A percentile compares a stretch with the other conserved stretches of the same genome.
Evolutionary conservation across 1,140 invertebrate genomes (phyloP).

Genomic region (Aphelenchoides besseyi): DNA sequence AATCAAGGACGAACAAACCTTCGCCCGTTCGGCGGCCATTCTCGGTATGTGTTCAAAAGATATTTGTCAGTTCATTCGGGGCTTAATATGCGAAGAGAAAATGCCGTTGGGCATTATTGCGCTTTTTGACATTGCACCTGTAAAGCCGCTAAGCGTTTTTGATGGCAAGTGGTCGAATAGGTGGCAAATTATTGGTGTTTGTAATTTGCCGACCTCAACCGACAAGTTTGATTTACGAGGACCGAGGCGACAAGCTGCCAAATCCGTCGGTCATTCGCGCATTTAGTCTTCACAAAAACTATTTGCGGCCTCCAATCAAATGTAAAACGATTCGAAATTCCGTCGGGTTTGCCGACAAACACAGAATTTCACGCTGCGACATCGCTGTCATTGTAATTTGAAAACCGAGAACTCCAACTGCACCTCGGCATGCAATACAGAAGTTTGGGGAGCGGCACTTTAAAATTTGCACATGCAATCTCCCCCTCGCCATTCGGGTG

Average conservation of each 20-base stretch:
- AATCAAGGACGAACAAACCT: background rate
- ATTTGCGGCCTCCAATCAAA: too few species aligned
- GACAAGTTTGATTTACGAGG: constrained; percentile 1
- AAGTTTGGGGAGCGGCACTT: too few species aligned
- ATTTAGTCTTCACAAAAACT: too few species aligned
- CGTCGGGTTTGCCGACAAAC: background rate
- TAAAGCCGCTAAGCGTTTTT: too few species aligned
- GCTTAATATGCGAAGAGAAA: background rate
- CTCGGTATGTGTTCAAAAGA: background rate
- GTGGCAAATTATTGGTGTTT: background rate
- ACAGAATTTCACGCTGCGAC: background rate
- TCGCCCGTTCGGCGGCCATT: background rate
- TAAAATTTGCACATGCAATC: too few species aligned
- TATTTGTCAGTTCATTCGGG: background rate
- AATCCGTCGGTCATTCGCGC: background rate
- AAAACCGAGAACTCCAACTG: too few species aligned
- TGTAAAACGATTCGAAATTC: background rate
- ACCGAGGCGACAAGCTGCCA: background rate
- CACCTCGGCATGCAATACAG: too few species aligned
- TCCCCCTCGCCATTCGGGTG: too few species aligned
- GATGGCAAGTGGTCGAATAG: too few species aligned
- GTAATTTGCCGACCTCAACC: background rate
- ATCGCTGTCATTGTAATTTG: too few species aligned
- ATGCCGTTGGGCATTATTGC: background rate
- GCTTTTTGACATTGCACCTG: too few species aligned